phyloP scores from a whole-genome alignment of 2,797 vertebrate genomes.

The Austrolebias charrua region DNA sequence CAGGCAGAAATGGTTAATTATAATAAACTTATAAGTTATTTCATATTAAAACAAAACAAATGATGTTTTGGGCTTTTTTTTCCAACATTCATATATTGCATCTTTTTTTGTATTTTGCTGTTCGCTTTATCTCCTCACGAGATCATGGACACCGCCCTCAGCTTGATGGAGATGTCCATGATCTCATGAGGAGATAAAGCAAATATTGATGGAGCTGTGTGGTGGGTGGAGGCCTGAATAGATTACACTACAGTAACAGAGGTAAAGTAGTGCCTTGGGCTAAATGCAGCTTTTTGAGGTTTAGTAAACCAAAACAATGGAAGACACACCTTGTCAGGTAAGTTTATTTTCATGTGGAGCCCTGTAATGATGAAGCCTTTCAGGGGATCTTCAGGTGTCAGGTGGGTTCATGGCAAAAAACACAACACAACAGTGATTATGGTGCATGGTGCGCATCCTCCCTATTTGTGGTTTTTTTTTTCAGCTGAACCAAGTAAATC shows the following conservation, averaged over 20 bases:
- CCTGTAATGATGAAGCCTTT: neutral
- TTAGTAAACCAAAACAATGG: constrained; percentile 16
- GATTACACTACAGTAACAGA: constrained; percentile 16
- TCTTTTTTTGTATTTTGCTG: constrained; percentile 15
- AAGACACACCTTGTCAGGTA: constrained; percentile 17
- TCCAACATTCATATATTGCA: constrained; percentile 3
- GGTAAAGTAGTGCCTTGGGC: constrained; percentile 6
- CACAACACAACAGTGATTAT: neutral
- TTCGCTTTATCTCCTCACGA: too few relatives aligned
- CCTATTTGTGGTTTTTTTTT: neutral
- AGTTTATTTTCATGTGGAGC: constrained; percentile 24
- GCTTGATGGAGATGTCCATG: constrained; percentile 13
- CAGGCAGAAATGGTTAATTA: neutral
- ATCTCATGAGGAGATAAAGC: constrained; percentile 21
- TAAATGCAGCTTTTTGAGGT: constrained; percentile 26
- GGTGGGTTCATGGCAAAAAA: constrained; percentile 9
- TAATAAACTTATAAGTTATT: constrained; percentile 20
- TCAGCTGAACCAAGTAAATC: neutral
- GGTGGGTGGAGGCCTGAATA: constrained; percentile 29
- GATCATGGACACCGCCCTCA: constrained; percentile 4
- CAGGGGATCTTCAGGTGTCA: constrained; percentile 1
- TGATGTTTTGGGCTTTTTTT: neutral
- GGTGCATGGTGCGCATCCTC: constrained; percentile 7
- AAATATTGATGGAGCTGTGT: constrained; percentile 16
- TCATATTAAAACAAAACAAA: constrained; percentile 1